phyloP scores from a whole-genome alignment of 37 sponge, comb jelly and placozoan species.

The Ianthella basta region DNA sequence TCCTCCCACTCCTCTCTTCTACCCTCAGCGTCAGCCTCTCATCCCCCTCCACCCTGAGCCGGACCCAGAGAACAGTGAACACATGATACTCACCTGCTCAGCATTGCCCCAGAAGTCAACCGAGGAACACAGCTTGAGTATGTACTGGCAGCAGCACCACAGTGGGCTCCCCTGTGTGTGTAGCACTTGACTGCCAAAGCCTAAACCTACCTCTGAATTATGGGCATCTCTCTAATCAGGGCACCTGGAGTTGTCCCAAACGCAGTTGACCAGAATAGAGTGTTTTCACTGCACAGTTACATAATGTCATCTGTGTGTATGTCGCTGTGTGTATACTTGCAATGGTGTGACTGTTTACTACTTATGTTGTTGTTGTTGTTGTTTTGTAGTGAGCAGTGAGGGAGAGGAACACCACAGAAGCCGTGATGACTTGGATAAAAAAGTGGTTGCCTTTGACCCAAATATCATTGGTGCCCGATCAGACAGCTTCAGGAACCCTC shows the following conservation, averaged over 20 bases:
- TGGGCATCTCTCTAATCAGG: too few relatives aligned
- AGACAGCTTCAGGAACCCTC: constrained; percentile 4
- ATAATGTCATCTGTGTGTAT: background rate
- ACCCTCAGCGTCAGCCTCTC: constrained; percentile 65
- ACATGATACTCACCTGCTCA: constrained; percentile 48
- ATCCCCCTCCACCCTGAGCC: constrained; percentile 49
- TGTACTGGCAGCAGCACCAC: background rate
- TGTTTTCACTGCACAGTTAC: too few relatives aligned
- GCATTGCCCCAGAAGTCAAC: constrained; percentile 70
- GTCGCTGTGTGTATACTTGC: background rate
- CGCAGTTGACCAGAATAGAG: too few relatives aligned
- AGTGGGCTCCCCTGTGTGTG: too few relatives aligned
- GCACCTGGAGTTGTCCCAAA: too few relatives aligned
- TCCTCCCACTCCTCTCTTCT: background rate
- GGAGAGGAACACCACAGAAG: background rate
- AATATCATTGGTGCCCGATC: background rate
- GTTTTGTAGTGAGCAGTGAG: background rate
- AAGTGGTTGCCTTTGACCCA: constrained; percentile 65
- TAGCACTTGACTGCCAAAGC: too few relatives aligned
- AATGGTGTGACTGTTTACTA: too few relatives aligned
- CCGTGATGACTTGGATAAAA: background rate
- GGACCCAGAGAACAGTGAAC: constrained; percentile 45
- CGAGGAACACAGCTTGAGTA: constrained; percentile 41
- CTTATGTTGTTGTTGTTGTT: too few relatives aligned
- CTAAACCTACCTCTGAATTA: too few relatives aligned